phyloP scores from a whole-genome alignment of 2,888 invertebrate species.

The Hipparchia semele region DNA sequence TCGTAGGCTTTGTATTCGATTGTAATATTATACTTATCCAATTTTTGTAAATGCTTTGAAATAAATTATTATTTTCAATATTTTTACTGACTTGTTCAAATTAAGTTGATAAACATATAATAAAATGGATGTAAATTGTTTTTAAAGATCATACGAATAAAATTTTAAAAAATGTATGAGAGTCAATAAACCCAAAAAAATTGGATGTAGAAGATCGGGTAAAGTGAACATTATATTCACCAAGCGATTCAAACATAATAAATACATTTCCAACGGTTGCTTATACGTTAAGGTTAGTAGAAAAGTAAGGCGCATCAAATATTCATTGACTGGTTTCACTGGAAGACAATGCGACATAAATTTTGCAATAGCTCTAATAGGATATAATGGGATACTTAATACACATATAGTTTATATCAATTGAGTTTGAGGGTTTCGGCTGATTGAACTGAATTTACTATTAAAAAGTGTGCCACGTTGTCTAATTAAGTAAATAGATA shows the following conservation, averaged over 20 bases:
- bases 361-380: conserved; percentile 24
- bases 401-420: conserved; percentile 15
- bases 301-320: conserved; percentile 39
- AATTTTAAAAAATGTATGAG: too few species aligned
- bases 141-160: too few species aligned
- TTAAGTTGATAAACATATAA: too few species aligned
- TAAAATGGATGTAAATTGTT: too few species aligned
- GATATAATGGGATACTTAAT: conserved; percentile 19
- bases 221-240: neutral
- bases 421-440: conserved; percentile 7
- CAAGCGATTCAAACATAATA: neutral
- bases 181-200: neutral
- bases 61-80: too few species aligned
- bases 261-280: conserved; percentile 12
- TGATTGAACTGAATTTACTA: conserved; percentile 4
- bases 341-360: conserved; percentile 32
- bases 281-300: conserved; percentile 30
- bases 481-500: neutral
- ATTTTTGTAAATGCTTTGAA: too few species aligned
- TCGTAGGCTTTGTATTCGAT: neutral
- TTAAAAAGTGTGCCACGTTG: neutral
- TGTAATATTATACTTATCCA: too few species aligned
- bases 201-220: neutral
- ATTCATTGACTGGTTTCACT: conserved; percentile 27
- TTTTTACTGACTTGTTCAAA: too few species aligned